Percentiles rank a stretch among this genome's conserved stretches.
These are phyloP conservation scores for Habropoda laboriosa DNA, from an alignment of 1,140 invertebrate species.

Conservation along the genomic window DNA sequence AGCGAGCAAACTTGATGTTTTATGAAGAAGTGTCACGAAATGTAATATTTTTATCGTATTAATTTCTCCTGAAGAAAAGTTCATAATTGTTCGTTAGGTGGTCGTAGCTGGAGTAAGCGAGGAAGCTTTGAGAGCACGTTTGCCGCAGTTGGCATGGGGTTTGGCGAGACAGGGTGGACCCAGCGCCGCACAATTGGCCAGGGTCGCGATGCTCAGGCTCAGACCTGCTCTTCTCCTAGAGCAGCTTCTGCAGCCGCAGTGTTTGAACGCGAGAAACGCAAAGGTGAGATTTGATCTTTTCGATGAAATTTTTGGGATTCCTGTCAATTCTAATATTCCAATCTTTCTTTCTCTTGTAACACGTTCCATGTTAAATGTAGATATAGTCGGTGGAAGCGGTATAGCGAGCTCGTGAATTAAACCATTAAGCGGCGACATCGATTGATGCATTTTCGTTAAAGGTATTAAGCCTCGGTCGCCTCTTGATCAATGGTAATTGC, in stretches of 20 bases:
- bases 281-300: constrained; percentile 76
- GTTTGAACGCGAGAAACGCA: constrained; percentile 85
- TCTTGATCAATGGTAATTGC: too few species aligned
- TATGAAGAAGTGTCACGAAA: not conserved
- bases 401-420: too few species aligned
- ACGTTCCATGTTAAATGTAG: too few species aligned
- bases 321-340: not conserved
- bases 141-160: constrained; percentile 82
- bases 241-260: constrained; percentile 84
- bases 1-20: not conserved
- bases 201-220: constrained; percentile 86
- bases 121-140: constrained; percentile 76
- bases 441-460: too few species aligned
- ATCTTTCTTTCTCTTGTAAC: not conserved
- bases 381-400: too few species aligned
- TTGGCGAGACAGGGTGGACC: constrained; percentile 84
- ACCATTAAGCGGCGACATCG: too few species aligned
- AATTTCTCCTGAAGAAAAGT: not conserved
- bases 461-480: too few species aligned
- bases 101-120: constrained; percentile 74
- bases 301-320: not conserved
- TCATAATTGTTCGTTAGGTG: constrained; percentile 58
- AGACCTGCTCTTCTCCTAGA: constrained; percentile 85
- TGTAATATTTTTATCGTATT: too few species aligned
- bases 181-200: constrained; percentile 83